Base-by-base conservation (phyloP, 1,140 invertebrate species). In the Oryctes rhinoceros region DNA sequence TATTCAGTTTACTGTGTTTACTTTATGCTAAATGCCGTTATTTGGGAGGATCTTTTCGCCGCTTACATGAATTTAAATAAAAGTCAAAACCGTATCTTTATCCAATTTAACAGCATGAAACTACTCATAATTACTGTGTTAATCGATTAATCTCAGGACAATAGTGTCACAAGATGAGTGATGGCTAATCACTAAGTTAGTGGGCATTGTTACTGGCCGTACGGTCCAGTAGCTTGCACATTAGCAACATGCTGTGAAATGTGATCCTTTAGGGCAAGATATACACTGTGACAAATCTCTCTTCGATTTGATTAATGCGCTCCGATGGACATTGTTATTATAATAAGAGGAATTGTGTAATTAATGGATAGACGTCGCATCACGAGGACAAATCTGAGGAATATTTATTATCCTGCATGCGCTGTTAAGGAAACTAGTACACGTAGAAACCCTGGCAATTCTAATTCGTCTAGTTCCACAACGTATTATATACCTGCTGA, bases 111-210 rank as follows among this genome's bases (percentile, higher is more conserved):
- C 65, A 35, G 24, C 65, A 37, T 71, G 65, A 71, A 18, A 18
- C 24, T 39, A 71, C 20, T 35, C 78, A 76, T 76, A 76, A 76
- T 76, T 74, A 79, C 65, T 49, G 76, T 74, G 79, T 80, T 80
- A 82, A 83, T 84, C 83, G 83, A 84, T 84, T 84, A 84, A 84
- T 84, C 83, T 81, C 81, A 24, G 67, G 74, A 84, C 81, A 83
- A 83, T 84, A 78, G 80, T 80, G 83, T 83, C 82, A 82, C 75
- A 47, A 80, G 80, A 83, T 84, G 83, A 84, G 79, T 82, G 83
- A 84, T 84, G 82, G 83, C 79, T 84, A 83, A 84, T 84, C 83
- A 84, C 82, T 78, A 84, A 83, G 76, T 83, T 82, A 82, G 79
- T 71, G 75, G 79, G 78, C 78, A 84, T 84, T 84, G 83, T 84